These are phyloP conservation scores for Pelodiscus sinensis DNA, from an alignment of 2,113 vertebrate species.

Conservation along the genomic window DNA sequence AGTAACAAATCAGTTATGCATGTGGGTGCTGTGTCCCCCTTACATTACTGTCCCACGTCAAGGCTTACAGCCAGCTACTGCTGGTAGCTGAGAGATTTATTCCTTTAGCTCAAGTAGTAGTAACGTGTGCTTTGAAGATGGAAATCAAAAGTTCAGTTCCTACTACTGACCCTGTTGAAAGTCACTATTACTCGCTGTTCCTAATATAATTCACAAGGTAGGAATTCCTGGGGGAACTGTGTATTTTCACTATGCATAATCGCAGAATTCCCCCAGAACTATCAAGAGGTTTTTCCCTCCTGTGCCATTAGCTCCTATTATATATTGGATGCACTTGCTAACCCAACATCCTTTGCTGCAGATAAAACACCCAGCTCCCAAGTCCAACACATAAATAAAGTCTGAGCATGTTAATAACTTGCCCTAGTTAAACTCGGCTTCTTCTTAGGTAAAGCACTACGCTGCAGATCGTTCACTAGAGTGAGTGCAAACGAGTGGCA, in stretches of 20 bases:
- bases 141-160: not conserved
- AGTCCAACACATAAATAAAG: rapidly evolving
- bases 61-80: not conserved
- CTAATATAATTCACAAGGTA: rapidly evolving
- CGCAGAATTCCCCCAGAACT: too few species aligned
- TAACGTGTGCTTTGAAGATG: not conserved
- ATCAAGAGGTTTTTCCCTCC: not conserved
- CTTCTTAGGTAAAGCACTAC: rapidly evolving
- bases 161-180: not conserved
- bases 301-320: rapidly evolving
- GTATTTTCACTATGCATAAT: too few species aligned
- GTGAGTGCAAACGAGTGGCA: not conserved
- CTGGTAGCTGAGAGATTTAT: not conserved
- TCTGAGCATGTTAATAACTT: rapidly evolving
- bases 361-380: rapidly evolving
- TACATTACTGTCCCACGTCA: not conserved
- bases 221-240: too few species aligned
- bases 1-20: not conserved
- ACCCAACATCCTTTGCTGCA: not conserved
- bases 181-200: rapidly evolving
- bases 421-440: rapidly evolving
- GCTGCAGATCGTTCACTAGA: not conserved
- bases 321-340: not conserved
- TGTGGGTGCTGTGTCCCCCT: not conserved
- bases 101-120: not conserved